phyloP scores from a whole-genome alignment of 2,797 vertebrate species.

The Liparis tanakae region DNA sequence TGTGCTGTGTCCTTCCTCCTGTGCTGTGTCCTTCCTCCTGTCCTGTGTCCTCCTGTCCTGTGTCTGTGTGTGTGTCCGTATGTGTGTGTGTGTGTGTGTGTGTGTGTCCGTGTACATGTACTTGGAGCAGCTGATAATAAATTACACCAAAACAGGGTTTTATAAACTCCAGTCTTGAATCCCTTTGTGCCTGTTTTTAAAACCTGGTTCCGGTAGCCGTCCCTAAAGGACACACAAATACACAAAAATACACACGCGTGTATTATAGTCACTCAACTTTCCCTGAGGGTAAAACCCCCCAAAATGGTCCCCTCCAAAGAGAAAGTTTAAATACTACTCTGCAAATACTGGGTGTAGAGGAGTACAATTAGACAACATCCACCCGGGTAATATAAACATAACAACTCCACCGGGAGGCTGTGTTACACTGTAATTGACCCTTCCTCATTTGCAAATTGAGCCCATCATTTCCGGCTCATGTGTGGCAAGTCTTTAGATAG shows the following conservation, averaged over 20 bases:
- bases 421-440: slow-evolving; percentile 75
- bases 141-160: neutral
- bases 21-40: too few relatives aligned
- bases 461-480: slow-evolving; percentile 61
- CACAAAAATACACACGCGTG: neutral
- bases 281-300: neutral
- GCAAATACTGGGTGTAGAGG: slow-evolving; percentile 45
- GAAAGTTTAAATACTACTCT: slow-evolving; percentile 57
- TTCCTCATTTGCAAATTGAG: slow-evolving; percentile 71
- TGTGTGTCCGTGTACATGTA: too few relatives aligned
- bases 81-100: too few relatives aligned
- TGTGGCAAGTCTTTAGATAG: slow-evolving; percentile 57
- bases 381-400: slow-evolving; percentile 72
- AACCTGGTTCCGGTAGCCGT: neutral
- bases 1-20: too few relatives aligned
- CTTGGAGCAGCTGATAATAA: neutral
- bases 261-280: slow-evolving; percentile 29
- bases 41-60: too few relatives aligned
- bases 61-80: too few relatives aligned
- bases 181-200: neutral
- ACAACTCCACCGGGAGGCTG: slow-evolving; percentile 68
- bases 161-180: neutral
- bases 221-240: neutral
- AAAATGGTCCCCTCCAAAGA: slow-evolving; percentile 21
- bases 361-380: slow-evolving; percentile 67